Evolutionary conservation across 2,113 vertebrate genomes (phyloP).

Genomic region (Alligator sinensis): DNA sequence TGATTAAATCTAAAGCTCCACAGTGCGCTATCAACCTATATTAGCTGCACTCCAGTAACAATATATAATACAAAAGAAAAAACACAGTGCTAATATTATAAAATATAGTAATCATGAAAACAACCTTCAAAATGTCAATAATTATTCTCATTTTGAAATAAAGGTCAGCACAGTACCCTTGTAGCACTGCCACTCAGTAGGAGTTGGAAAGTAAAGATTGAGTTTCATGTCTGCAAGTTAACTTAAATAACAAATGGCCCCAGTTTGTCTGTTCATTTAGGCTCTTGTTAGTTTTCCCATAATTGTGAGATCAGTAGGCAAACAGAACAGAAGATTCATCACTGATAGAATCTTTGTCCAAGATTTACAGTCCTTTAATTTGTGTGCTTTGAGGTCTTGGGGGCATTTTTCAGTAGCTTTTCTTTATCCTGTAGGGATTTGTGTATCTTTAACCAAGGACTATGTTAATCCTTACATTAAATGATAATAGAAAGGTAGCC

Average conservation of each 20-base stretch:
- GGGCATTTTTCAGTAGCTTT: conserved; percentile 53
- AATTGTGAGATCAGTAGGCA: conserved; percentile 21
- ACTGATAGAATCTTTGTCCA: conserved; percentile 71
- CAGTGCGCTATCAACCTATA: neutral
- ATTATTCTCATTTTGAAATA: conserved; percentile 59
- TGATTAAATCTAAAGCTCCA: neutral
- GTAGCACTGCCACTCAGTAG: neutral
- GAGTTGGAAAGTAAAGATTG: conserved; percentile 63
- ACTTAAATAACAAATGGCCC: conserved; percentile 51
- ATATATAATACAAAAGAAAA: neutral
- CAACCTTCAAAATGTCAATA: neutral
- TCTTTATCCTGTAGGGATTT: conserved; percentile 35
- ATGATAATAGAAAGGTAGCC: neutral
- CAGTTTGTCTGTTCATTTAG: conserved; percentile 17
- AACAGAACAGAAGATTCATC: conserved; percentile 64
- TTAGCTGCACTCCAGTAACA: neutral
- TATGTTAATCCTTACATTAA: conserved; percentile 51
- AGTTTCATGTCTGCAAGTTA: conserved; percentile 36
- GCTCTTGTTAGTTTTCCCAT: conserved; percentile 53
- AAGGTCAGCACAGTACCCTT: conserved; percentile 50
- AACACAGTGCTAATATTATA: neutral
- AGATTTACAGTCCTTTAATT: conserved; percentile 55
- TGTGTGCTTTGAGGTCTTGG: conserved; percentile 28
- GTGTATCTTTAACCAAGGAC: neutral
- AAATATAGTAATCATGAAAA: neutral